phyloP scores from a whole-genome alignment of 2,888 invertebrate species.

The Carabus problematicus region DNA sequence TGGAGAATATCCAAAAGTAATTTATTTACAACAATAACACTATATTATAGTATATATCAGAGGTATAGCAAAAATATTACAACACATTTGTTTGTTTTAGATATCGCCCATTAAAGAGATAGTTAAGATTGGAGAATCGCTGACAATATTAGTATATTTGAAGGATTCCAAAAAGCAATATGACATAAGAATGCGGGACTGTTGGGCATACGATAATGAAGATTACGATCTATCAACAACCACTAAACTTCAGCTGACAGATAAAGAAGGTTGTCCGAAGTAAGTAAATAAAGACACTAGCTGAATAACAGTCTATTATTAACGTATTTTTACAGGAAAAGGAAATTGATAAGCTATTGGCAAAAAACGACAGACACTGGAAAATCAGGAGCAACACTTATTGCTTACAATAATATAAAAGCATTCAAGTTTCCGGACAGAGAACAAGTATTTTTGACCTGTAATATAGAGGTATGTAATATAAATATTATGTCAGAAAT shows the following conservation, averaged over 20 bases:
- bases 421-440: conserved; percentile 79
- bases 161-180: conserved; percentile 70
- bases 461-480: conserved; percentile 72
- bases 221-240: conserved; percentile 67
- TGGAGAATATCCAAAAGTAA: conserved; percentile 73
- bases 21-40: conserved; percentile 45
- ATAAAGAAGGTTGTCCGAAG: conserved; percentile 72
- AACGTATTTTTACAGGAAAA: conserved; percentile 24
- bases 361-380: conserved; percentile 67
- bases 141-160: conserved; percentile 73
- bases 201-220: conserved; percentile 75
- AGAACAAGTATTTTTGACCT: conserved; percentile 74
- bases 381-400: conserved; percentile 67
- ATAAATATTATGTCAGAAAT: conserved; percentile 9
- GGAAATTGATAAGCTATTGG: conserved; percentile 64
- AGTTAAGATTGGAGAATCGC: conserved; percentile 73
- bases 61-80: too few relatives aligned
- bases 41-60: background rate
- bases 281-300: conserved; percentile 53
- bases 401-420: conserved; percentile 72
- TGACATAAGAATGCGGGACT: conserved; percentile 73
- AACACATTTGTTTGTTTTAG: conserved; percentile 53
- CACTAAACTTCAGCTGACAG: conserved; percentile 70
- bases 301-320: background rate
- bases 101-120: conserved; percentile 67